These are phyloP conservation scores for Agrotis segetum DNA, from an alignment of 2,888 invertebrate genomes.

Conservation along the genomic window DNA sequence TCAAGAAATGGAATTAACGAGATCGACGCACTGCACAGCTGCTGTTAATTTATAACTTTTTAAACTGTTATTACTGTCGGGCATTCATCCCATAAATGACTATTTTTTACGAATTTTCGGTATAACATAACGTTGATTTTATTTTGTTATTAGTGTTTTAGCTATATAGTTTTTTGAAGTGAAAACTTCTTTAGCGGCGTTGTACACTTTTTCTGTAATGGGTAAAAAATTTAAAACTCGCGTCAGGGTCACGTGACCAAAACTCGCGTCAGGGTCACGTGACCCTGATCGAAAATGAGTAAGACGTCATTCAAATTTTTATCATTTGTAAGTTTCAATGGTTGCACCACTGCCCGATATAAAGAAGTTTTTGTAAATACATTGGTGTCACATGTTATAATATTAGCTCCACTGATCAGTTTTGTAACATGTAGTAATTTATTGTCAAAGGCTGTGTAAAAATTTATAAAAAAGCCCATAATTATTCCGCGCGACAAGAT, in stretches of 20 bases:
- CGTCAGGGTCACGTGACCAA: too few species aligned
- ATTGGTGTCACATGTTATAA: slow-evolving; percentile 85
- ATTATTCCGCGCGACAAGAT: slow-evolving; percentile 82
- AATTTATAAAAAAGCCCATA: slow-evolving; percentile 83
- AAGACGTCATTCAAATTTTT: too few species aligned
- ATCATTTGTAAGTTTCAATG: slow-evolving; percentile 59
- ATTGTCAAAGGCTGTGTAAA: slow-evolving; percentile 90
- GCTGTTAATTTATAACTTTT: slow-evolving; percentile 43
- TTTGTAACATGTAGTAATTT: slow-evolving; percentile 90
- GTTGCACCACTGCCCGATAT: slow-evolving; percentile 81
- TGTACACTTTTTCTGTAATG: too few species aligned
- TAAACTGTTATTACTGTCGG: slow-evolving; percentile 34
- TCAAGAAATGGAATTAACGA: slow-evolving; percentile 55
- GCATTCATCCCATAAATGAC: slow-evolving; percentile 18
- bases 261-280: too few species aligned
- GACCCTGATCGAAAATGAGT: too few species aligned
- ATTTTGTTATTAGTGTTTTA: slow-evolving; percentile 65
- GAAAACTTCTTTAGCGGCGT: too few species aligned
- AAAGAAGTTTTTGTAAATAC: slow-evolving; percentile 87
- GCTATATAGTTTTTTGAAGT: too few species aligned
- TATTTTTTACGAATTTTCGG: slow-evolving; percentile 51
- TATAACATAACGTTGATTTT: slow-evolving; percentile 63
- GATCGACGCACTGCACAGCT: slow-evolving; percentile 44
- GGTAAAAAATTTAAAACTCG: too few species aligned
- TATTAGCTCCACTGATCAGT: slow-evolving; percentile 89